Evolutionary conservation across 2,797 vertebrate genomes (phyloP).

Genomic region (Chrysocyon brachyurus): DNA sequence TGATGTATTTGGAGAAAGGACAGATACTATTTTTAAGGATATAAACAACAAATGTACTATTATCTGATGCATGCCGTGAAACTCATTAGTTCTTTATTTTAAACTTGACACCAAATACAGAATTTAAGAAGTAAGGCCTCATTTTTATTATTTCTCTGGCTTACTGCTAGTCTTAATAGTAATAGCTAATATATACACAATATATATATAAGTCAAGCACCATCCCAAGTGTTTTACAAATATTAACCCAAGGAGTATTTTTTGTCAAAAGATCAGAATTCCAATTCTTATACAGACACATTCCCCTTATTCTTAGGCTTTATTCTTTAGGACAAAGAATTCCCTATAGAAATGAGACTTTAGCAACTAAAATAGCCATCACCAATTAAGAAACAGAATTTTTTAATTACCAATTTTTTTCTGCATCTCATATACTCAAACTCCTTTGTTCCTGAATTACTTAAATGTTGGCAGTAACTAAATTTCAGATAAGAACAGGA

Average conservation of each 20-base stretch:
- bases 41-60: slow-evolving; percentile 28
- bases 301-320: background rate
- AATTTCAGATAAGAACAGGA: slow-evolving; percentile 19
- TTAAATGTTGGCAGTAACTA: slow-evolving; percentile 38
- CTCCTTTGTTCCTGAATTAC: slow-evolving; percentile 24
- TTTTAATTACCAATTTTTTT: background rate
- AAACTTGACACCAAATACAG: slow-evolving; percentile 1
- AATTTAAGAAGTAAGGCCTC: slow-evolving; percentile 51
- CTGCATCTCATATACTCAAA: slow-evolving; percentile 1
- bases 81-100: slow-evolving; percentile 60
- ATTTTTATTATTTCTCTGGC: slow-evolving; percentile 41
- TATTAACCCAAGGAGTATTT: slow-evolving; percentile 5
- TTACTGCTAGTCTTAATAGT: background rate
- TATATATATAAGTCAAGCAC: slow-evolving; percentile 5
- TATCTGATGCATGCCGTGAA: slow-evolving; percentile 7
- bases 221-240: slow-evolving; percentile 28
- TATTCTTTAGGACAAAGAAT: background rate
- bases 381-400: background rate
- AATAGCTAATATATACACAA: background rate
- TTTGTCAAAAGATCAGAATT: slow-evolving; percentile 43
- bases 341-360: slow-evolving; percentile 44
- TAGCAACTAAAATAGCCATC: slow-evolving; percentile 3
- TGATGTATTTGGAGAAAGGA: slow-evolving; percentile 9
- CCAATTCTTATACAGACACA: background rate
- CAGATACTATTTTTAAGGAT: slow-evolving; percentile 40